Percentiles rank a stretch among this genome's conserved stretches.
These are phyloP conservation scores for Gadus chalcogrammus DNA, from an alignment of 2,113 vertebrate genomes.

Conservation along the genomic window DNA sequence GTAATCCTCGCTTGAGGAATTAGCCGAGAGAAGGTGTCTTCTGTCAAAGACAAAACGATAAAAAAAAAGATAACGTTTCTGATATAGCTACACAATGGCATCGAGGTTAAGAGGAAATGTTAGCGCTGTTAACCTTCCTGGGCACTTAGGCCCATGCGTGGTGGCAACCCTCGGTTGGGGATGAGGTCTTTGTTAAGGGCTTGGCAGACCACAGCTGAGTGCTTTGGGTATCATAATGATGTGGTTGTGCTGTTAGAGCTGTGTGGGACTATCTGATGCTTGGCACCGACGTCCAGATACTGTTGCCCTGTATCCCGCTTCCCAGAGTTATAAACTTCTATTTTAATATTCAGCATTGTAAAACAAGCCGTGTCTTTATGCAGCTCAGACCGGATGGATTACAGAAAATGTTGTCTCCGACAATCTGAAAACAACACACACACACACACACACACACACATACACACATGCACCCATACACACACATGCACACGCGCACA, in stretches of 20 bases:
- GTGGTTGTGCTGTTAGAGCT: neutral
- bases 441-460: neutral
- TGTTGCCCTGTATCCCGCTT: neutral
- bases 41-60: slow-evolving; percentile 42
- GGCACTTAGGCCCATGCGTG: no score
- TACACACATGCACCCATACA: no score
- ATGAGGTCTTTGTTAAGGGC: neutral
- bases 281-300: neutral
- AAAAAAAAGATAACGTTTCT: slow-evolving; percentile 56
- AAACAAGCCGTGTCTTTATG: neutral
- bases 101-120: no score
- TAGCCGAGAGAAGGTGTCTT: slow-evolving; percentile 22
- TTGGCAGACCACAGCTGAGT: neutral
- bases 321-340: neutral
- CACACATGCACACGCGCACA: no score
- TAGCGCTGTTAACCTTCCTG: no score
- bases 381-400: slow-evolving; percentile 15
- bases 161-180: neutral
- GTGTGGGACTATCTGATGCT: neutral
- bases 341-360: neutral
- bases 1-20: slow-evolving; percentile 23
- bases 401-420: slow-evolving; percentile 8
- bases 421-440: neutral
- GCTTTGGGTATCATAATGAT: neutral
- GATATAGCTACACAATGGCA: slow-evolving; percentile 10